Percentiles rank a stretch among this genome's conserved stretches.
Evolutionary conservation across 2,797 vertebrate genomes (phyloP).

Genomic region (Alcedo atthis): DNA sequence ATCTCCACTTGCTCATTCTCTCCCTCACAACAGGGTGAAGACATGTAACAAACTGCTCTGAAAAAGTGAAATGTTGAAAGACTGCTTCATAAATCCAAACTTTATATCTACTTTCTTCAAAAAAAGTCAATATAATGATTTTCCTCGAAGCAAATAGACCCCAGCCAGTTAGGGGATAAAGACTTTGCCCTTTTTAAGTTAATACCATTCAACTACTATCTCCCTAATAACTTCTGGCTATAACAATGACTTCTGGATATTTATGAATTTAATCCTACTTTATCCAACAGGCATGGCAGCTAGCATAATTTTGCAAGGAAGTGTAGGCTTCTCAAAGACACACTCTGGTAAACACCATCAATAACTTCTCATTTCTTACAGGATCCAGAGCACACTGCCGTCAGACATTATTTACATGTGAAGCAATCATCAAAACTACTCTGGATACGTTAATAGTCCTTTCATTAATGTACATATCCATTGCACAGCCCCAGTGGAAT

Average conservation of each 20-base stretch:
- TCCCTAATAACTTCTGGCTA: constrained; percentile 53
- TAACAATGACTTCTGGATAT: not conserved
- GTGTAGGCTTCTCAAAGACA: not conserved
- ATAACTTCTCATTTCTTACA: not conserved
- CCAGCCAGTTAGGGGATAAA: constrained; percentile 43
- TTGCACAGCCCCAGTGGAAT: not conserved
- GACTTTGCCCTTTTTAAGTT: constrained; percentile 44
- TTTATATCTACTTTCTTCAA: not conserved
- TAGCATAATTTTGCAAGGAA: constrained; percentile 18
- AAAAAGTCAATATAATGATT: constrained; percentile 48
- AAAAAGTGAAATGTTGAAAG: constrained; percentile 5
- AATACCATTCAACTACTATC: constrained; percentile 36
- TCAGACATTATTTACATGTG: not conserved
- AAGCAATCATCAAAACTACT: not conserved
- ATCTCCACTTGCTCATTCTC: not conserved
- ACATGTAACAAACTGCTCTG: not conserved
- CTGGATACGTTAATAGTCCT: not conserved
- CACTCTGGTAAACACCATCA: not conserved
- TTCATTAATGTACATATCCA: not conserved
- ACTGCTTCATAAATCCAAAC: constrained; percentile 1
- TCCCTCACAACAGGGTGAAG: not conserved
- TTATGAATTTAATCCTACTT: constrained; percentile 55
- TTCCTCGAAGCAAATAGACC: constrained; percentile 32
- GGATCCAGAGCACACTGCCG: not conserved
- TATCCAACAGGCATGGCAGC: constrained; percentile 26